Base-by-base conservation (phyloP, 2,113 vertebrate genomes). In the Crotalus horridus region DNA sequence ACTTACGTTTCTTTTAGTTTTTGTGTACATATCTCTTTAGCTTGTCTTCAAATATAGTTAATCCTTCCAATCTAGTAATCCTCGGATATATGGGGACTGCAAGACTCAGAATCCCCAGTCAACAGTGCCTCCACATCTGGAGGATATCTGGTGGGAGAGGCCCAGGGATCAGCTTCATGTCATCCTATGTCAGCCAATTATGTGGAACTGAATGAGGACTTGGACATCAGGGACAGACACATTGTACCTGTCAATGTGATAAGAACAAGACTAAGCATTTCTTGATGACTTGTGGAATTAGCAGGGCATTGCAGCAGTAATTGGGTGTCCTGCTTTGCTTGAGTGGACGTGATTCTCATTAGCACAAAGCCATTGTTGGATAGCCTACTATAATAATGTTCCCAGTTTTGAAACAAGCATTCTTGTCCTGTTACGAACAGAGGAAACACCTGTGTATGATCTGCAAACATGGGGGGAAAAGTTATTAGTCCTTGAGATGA, bases 21-120 rank as follows among this genome's bases (percentile, higher is more conserved):
- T 74, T 11, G 61, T 89, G 59, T 90, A 33, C 6, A 88, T 94
- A 55, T 58, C 48, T 90, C 93, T 95, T 91, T 95, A 58, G 10
- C 13, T 90, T 8, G 23, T 90, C 11, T 11, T 0, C 0, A 6
- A 53, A 74, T 53, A 20, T 81, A 81, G 69, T 81, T n/a, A 39
- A 33, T 7, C 20, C 17, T 39, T 43, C 86, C 15, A 54, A n/a
- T n/a, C 26, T 29, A n/a, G 86, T 53, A 17, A 53, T n/a, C 48
- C 15, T 87, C 48, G 3, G 13, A 81, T 81, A 81, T 43, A 81
- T 87, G 51, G 86, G 33, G 74, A 43, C 74, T 81, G 51, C 51
- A 51, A 54, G 24, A n/a, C 51, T 12, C 86, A 53, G 48, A 87
- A 53, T 53, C 86, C 48, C 33, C 69, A 81, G 17, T 21, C 69